These are phyloP conservation scores for Melinopterus prodromus DNA, from an alignment of 2,888 invertebrate genomes.

Conservation along the genomic window DNA sequence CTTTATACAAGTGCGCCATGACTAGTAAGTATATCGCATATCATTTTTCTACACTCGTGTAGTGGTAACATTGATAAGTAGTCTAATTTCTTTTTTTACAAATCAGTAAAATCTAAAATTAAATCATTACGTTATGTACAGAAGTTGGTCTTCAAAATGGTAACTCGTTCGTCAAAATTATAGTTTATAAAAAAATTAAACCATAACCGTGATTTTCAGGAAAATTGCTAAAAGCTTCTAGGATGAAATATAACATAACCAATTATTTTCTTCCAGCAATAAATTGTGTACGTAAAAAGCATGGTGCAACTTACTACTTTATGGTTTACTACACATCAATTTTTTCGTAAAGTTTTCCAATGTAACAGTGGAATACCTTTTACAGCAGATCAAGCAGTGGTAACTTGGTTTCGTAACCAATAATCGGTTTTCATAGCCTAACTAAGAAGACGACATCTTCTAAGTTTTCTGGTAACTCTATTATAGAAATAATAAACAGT, in stretches of 20 bases:
- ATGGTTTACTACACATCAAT: not conserved
- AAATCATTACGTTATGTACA: not conserved
- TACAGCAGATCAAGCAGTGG: not conserved
- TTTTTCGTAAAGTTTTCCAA: not conserved
- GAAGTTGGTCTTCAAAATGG: not conserved
- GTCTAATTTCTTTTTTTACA: slow-evolving; percentile 28
- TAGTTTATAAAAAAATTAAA: no score
- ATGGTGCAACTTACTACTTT: not conserved
- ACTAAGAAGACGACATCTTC: not conserved
- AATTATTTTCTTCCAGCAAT: no score
- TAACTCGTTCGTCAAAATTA: not conserved
- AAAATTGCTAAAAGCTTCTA: not conserved
- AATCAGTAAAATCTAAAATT: not conserved
- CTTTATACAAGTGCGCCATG: slow-evolving; percentile 57
- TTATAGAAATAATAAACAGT: slow-evolving; percentile 17
- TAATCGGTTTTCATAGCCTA: not conserved
- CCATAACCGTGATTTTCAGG: not conserved
- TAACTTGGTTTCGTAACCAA: not conserved
- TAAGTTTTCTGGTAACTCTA: slow-evolving; percentile 14
- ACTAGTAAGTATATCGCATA: slow-evolving; percentile 58
- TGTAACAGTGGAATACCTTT: no score
- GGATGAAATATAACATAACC: not conserved
- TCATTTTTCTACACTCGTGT: slow-evolving; percentile 47
- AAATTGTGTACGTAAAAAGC: not conserved
- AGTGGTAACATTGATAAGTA: slow-evolving; percentile 55